Evolutionary conservation across 2,797 vertebrate species (phyloP).

Genomic region (Scleropages formosus): DNA sequence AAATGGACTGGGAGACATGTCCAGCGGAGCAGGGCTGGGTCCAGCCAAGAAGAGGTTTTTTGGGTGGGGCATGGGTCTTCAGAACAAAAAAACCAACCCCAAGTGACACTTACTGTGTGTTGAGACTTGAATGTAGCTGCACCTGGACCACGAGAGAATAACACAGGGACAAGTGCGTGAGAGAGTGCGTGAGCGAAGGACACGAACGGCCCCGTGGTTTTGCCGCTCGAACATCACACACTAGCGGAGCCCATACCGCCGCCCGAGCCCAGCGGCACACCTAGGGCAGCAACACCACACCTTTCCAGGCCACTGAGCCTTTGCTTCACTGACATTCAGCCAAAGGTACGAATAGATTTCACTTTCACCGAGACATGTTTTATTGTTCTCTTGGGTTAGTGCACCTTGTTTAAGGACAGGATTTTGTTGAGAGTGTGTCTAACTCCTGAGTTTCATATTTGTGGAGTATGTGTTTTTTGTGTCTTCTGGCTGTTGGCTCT

Average conservation of each 20-base stretch:
- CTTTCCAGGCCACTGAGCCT: too few species aligned
- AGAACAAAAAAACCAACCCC: constrained; percentile 50
- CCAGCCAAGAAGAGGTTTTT: constrained; percentile 48
- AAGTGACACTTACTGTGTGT: constrained; percentile 35
- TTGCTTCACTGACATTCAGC: neutral
- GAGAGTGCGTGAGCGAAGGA: neutral
- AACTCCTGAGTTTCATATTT: neutral
- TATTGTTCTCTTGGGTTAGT: neutral
- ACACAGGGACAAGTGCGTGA: too few species aligned
- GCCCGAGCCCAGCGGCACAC: neutral
- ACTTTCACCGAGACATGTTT: constrained; percentile 9
- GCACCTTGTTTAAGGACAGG: too few species aligned
- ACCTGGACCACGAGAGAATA: neutral
- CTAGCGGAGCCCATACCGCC: neutral
- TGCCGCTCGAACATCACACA: too few species aligned
- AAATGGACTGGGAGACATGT: constrained; percentile 59
- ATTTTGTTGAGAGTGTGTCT: neutral
- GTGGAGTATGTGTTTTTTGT: neutral
- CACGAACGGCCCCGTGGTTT: neutral
- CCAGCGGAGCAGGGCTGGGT: constrained; percentile 41
- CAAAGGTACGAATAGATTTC: neutral
- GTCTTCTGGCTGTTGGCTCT: neutral
- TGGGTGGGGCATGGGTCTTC: constrained; percentile 49
- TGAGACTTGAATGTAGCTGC: constrained; percentile 46
- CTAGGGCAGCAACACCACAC: too few species aligned